Evolutionary conservation across 2,113 vertebrate genomes (phyloP), one percentile per base, ranked within the genome.

Genomic region (Dasypus novemcinctus): DNA sequence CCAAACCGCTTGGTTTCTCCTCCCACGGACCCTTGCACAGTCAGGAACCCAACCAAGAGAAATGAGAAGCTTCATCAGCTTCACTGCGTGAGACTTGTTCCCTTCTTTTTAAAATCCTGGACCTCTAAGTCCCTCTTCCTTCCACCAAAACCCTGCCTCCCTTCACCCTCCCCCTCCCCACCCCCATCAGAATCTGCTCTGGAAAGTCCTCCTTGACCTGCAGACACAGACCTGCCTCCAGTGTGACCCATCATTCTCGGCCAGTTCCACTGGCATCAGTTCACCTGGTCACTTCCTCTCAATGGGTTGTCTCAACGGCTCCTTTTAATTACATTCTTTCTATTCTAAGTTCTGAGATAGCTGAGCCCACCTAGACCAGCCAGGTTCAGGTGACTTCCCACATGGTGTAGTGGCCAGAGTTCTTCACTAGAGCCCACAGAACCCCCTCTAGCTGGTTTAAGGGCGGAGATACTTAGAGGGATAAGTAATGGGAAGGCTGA

Each of bases 81-180:
- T 96, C 92, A 74, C 63, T 86, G 33, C 49, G 93, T 96, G 93
- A 91, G 72, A 92, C 25, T 54, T 87, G 29, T 49, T 27, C 54
- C 33, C 93, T 97, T 96, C 80, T 95, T 76, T 93, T 88, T 96
- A 95, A 95, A 96, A 93, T 91, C 76, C 75, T 84, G 88, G 93
- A 63, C 63, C 82, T 68, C 66, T n/a, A 87, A 85, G 33, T 76
- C 23, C 10, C 33, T 59, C 36, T 49, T 74, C 38, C 36, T 94
- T 84, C 85, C 38, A 88, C 54, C 61, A 91, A 15, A n/a, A 57
- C 76, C 95, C 61, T 63, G 49, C 46, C 33, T 33, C 27, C 0
- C 0, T n/a, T 96, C 92, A 79, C 27, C 52, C 15, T 17, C 14
- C 20, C 5, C 54, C 54, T 57, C 54, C 54, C 17, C 52, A 54